A percentile compares a stretch with the other conserved stretches of the same genome.
Evolutionary conservation across 2,888 invertebrate species (phyloP).

Genomic region (Acheta domesticus): DNA sequence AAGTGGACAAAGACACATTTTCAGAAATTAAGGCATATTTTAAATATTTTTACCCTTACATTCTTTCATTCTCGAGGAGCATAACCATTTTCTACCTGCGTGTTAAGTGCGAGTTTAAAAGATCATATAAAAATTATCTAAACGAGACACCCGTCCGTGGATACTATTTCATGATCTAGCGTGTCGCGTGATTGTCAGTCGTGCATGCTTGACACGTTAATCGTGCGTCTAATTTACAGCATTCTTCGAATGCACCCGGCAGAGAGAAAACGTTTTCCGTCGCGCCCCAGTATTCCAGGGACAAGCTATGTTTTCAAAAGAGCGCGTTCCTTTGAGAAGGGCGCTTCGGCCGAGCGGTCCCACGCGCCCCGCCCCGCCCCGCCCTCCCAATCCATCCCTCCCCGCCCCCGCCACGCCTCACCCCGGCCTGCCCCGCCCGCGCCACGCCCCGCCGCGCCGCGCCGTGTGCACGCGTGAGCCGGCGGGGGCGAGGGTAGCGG

Average conservation of each 20-base stretch:
- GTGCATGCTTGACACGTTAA: neutral
- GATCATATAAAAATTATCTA: neutral
- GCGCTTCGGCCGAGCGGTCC: neutral
- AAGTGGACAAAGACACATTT: no score
- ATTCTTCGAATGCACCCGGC: neutral
- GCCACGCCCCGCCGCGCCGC: neutral
- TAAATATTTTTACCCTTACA: no score
- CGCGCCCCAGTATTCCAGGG: neutral
- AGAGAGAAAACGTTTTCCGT: neutral
- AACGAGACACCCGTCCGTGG: neutral
- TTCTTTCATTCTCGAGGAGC: no score
- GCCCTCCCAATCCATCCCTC: no score
- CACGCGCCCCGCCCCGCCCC: neutral
- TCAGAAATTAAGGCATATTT: no score
- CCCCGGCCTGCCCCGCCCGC: no score
- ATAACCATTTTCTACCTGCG: neutral
- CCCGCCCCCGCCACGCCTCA: neutral
- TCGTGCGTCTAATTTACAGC: conserved; percentile 6
- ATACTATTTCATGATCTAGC: neutral
- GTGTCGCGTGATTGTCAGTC: conserved; percentile 10
- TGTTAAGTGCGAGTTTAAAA: neutral
- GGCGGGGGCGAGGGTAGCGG: neutral
- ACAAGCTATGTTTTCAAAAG: neutral
- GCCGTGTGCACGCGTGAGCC: neutral
- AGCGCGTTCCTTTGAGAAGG: neutral